Percentiles rank a stretch among this genome's conserved stretches.
Evolutionary conservation across 2,113 vertebrate genomes (phyloP).

Genomic region (Glaucidium brasilianum): DNA sequence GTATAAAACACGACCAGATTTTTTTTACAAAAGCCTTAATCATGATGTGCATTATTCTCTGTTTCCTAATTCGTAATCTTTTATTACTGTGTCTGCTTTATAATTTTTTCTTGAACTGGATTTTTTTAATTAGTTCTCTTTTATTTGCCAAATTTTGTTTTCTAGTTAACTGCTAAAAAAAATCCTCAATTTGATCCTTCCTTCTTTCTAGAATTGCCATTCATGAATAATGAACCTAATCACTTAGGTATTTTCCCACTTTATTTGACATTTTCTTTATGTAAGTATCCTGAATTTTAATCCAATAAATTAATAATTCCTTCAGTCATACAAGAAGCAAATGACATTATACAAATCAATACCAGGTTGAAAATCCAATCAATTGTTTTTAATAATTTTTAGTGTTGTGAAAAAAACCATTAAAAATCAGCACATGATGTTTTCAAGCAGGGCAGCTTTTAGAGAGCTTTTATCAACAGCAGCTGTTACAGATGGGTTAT

Average conservation of each 20-base stretch:
- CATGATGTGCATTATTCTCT: background rate
- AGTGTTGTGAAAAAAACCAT: background rate
- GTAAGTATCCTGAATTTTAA: background rate
- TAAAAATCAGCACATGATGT: background rate
- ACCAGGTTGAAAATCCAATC: background rate
- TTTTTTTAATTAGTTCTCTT: background rate
- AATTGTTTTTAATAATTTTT: background rate
- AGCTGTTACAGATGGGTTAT: constrained; percentile 61
- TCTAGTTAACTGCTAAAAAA: background rate
- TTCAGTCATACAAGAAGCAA: background rate
- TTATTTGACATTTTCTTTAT: background rate
- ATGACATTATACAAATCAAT: background rate
- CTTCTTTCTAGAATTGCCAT: background rate
- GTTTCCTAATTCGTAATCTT: background rate
- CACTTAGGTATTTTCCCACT: background rate
- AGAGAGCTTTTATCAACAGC: constrained; percentile 46
- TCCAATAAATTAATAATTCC: background rate
- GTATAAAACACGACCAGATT: background rate
- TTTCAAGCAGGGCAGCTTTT: constrained; percentile 25
- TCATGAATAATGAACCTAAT: background rate
- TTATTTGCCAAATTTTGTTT: background rate
- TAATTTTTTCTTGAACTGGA: background rate
- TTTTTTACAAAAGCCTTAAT: background rate
- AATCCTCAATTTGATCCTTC: background rate
- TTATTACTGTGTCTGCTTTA: background rate